These are phyloP conservation scores for Erythrocercus mccallii DNA, from an alignment of 2,113 vertebrate species.

Conservation along the genomic window DNA sequence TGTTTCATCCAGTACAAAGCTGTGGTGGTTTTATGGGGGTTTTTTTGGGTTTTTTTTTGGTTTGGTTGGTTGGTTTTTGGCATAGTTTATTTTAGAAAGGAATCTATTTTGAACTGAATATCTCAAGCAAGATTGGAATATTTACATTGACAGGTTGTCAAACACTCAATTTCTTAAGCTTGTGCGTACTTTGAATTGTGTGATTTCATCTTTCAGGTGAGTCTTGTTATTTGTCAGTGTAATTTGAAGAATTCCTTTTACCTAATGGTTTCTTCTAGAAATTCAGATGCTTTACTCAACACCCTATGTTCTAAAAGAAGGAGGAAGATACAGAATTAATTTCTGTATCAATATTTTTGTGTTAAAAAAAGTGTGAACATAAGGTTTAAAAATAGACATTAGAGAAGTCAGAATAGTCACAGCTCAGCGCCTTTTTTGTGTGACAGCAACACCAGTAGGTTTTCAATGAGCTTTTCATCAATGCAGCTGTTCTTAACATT, in stretches of 20 bases:
- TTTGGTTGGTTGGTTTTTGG: background rate
- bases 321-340: background rate
- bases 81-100: background rate
- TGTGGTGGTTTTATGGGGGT: background rate
- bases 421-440: background rate
- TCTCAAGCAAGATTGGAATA: background rate
- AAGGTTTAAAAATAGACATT: background rate
- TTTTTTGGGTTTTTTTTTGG: background rate
- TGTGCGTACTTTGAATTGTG: background rate
- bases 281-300: background rate
- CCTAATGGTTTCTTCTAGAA: background rate
- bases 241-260: background rate
- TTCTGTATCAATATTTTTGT: background rate
- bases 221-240: background rate
- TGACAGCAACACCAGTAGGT: background rate
- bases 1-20: background rate
- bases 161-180: background rate
- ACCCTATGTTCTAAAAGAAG: background rate
- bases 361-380: background rate
- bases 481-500: conserved; percentile 13
- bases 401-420: background rate
- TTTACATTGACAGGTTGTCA: background rate
- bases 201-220: background rate
- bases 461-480: background rate
- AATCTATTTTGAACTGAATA: background rate